Percentiles rank a stretch among this genome's conserved stretches.
Evolutionary conservation across 2,113 vertebrate species (phyloP).

Genomic region (Patagioenas fasciata): DNA sequence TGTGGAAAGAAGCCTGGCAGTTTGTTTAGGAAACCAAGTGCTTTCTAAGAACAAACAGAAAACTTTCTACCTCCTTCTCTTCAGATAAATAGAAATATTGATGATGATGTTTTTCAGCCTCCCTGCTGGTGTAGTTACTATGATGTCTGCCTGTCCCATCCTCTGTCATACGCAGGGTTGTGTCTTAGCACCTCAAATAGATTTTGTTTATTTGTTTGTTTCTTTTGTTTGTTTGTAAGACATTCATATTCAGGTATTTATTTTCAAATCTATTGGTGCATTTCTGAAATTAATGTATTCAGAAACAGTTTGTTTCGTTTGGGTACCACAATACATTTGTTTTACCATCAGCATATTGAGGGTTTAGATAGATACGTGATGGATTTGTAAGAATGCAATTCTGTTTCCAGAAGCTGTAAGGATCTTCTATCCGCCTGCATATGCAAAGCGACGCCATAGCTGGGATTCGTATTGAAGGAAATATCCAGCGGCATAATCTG

Average conservation of each 20-base stretch:
- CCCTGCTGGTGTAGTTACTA: background rate
- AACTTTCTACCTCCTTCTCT: background rate
- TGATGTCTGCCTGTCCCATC: background rate
- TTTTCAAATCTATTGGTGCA: background rate
- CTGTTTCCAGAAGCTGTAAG: background rate
- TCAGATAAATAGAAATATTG: background rate
- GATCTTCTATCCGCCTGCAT: background rate
- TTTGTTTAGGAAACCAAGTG: background rate
- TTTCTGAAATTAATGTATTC: background rate
- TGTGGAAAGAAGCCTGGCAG: background rate
- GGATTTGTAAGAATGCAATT: background rate
- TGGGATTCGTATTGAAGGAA: slow-evolving; percentile 47
- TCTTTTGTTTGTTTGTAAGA: background rate
- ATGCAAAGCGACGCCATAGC: background rate
- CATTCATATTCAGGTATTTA: background rate
- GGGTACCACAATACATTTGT: background rate
- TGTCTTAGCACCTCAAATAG: background rate
- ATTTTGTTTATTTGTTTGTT: background rate
- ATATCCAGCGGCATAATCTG: background rate
- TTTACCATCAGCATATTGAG: background rate
- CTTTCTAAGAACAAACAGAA: slow-evolving; percentile 7
- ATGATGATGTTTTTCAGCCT: background rate
- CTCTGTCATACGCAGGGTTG: too few species aligned
- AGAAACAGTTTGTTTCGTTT: background rate
- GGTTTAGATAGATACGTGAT: background rate